phyloP scores from a whole-genome alignment of 2,113 vertebrate species.

The Setophaga kirtlandii region DNA sequence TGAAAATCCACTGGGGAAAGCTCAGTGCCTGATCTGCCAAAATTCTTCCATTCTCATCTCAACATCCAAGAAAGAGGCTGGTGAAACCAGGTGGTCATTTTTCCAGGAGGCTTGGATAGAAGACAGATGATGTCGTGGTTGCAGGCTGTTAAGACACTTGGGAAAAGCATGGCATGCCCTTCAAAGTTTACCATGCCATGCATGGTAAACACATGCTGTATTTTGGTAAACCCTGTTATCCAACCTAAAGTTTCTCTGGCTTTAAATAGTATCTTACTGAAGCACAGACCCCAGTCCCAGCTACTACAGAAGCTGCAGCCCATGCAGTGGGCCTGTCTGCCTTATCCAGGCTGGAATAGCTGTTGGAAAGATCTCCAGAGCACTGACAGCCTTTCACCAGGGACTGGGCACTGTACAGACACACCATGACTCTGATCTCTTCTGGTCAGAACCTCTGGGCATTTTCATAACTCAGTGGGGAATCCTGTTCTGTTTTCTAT shows the following conservation, averaged over 20 bases:
- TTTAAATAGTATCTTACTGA: not conserved
- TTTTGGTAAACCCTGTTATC: not conserved
- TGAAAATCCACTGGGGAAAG: not conserved
- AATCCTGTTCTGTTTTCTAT: not conserved
- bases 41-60: not conserved
- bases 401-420: accelerated
- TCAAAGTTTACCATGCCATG: not conserved
- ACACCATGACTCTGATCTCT: not conserved
- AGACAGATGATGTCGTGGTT: not conserved
- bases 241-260: accelerated
- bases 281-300: not conserved
- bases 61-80: not conserved
- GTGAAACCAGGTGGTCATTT: not conserved
- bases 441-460: not conserved
- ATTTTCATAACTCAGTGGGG: not conserved
- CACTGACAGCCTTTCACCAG: accelerated
- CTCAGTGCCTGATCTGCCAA: not conserved
- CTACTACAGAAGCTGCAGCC: not conserved
- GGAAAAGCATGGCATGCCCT: not conserved
- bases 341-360: not conserved
- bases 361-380: not conserved
- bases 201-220: accelerated
- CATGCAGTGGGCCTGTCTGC: not conserved
- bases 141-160: not conserved
- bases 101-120: not conserved